Evolutionary conservation across 1,140 invertebrate species (phyloP), one percentile per base, ranked within the genome.

Genomic region (Drosophila nebulosa): DNA sequence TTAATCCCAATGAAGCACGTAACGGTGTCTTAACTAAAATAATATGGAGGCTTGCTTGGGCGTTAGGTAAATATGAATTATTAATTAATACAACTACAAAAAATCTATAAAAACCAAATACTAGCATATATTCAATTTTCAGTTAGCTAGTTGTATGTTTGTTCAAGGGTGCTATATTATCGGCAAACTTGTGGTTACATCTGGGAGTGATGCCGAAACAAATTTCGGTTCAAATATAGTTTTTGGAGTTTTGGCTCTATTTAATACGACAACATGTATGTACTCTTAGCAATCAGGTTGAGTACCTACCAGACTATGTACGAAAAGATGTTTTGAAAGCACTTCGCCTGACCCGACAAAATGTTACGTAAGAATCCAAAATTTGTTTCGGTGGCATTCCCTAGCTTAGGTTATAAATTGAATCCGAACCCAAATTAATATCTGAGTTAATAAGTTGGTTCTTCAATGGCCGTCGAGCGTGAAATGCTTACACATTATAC

Each of bases 91-190:
- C 3, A 57, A 36, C 27, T 30, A 18, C 32, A 46, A 46, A 30
- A 32, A 6, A 14, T 9, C 4, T 2, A 12, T 2, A 18, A 30
- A 39, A n/a, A 58, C 18, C 32, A 39, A 39, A 32, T n/a, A 35
- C 35, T 58, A 58, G 56, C 56, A 58, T 58, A 58, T 58, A 35
- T 21, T 7, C 21, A 24, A 39, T 58, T 58, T 58, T 58, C 30
- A 35, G 56, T 58, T 58, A 58, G 56, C 30, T 58, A 58, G 56
- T 58, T 58, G 56, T 58, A 58, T 58, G 16, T 58, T 58, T 58
- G 27, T 58, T 58, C 56, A 58, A 39, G 30, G 27, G 35, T 39
- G 56, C 39, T 46, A 46, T 46, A 46, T 46, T 46, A 46, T 46
- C 18, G 18, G 39, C 39, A 46, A 46, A 46, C 39, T 46, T 46